phyloP scores from a whole-genome alignment of 2,113 vertebrate genomes.

The Alces alces region DNA sequence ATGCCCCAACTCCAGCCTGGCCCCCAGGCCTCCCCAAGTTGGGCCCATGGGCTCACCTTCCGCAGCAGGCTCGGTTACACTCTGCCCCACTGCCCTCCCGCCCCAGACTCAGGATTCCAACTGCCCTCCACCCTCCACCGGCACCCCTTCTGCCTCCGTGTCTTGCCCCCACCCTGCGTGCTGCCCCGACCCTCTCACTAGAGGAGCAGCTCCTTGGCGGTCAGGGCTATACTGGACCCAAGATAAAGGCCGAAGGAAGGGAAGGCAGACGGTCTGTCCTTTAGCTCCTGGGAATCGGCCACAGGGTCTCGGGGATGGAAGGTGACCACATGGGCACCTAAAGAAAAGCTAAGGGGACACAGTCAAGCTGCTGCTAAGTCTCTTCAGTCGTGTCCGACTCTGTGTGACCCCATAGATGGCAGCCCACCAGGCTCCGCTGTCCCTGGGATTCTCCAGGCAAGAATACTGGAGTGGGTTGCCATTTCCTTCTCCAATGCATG shows the following conservation, averaged over 20 bases:
- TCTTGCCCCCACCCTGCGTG: neutral
- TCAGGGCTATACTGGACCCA: neutral
- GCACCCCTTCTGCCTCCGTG: neutral
- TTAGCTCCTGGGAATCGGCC: neutral
- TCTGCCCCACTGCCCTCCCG: neutral
- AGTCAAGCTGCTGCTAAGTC: neutral
- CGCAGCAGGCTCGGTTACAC: neutral
- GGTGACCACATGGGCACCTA: neutral
- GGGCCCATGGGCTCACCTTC: neutral
- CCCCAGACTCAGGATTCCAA: neutral
- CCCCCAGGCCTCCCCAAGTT: neutral
- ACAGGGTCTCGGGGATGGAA: neutral
- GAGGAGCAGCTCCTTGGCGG: neutral
- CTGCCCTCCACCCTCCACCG: neutral
- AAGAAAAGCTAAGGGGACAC: neutral
- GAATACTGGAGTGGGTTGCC: neutral
- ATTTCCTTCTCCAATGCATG: neutral
- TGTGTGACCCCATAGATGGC: neutral
- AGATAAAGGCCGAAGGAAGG: neutral
- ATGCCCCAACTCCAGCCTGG: neutral
- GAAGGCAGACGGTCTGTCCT: neutral
- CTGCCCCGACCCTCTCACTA: neutral
- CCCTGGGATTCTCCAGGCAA: neutral
- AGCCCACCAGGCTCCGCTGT: neutral
- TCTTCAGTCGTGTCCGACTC: neutral